Evolutionary conservation across 2,888 invertebrate genomes (phyloP).

Genomic region (Thecophora atra): DNA sequence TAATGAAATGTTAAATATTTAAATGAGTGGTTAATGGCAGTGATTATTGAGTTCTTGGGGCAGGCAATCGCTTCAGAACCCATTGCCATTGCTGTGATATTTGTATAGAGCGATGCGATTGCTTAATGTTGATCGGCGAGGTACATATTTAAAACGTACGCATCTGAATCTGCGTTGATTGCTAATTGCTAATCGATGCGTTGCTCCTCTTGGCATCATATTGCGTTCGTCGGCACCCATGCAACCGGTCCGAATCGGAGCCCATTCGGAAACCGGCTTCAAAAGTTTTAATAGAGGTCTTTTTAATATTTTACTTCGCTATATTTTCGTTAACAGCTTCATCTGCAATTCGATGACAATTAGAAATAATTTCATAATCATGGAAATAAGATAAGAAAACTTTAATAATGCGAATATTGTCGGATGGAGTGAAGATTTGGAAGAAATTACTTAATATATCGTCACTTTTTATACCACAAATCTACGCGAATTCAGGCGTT

Average conservation of each 20-base stretch:
- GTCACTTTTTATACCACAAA: background rate
- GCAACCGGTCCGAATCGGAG: background rate
- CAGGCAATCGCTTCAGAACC: no score
- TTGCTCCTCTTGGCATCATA: background rate
- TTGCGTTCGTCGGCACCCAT: background rate
- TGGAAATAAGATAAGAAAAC: background rate
- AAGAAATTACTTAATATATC: no score
- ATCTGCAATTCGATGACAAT: background rate
- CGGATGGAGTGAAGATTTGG: no score
- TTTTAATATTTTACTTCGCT: background rate
- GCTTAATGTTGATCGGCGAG: background rate
- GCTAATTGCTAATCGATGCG: background rate
- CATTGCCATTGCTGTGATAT: no score
- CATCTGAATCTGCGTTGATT: constrained; percentile 13
- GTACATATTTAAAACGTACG: background rate
- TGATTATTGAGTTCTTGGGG: no score
- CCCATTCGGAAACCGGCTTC: background rate
- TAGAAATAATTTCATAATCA: background rate
- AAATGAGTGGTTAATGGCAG: no score
- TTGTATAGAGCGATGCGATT: background rate
- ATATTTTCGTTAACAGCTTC: constrained; percentile 1
- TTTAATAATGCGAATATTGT: background rate
- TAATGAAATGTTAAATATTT: no score
- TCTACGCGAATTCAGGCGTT: background rate
- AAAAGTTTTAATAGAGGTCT: constrained; percentile 14